phyloP scores from a whole-genome alignment of 2,113 vertebrate genomes.

The Dicerorhinus sumatrensis region DNA sequence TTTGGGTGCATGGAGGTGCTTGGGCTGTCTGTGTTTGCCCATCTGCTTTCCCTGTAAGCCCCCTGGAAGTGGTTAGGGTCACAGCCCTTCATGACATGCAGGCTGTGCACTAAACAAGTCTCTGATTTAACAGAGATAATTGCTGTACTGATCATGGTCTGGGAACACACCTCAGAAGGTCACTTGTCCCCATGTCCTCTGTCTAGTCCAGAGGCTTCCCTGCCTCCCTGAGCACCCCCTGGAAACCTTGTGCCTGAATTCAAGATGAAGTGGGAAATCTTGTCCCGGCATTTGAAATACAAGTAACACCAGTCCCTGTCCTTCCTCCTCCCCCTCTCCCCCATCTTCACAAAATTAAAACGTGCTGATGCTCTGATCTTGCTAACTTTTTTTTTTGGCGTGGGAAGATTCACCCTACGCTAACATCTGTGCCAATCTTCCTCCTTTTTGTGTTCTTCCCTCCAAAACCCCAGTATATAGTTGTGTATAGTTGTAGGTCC shows the following conservation, averaged over 20 bases:
- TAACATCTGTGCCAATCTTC: no score
- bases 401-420: no score
- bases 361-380: not conserved
- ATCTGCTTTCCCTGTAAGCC: not conserved
- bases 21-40: not conserved
- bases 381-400: not conserved
- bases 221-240: not conserved
- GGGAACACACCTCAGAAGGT: not conserved
- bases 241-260: not conserved
- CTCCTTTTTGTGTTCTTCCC: no score
- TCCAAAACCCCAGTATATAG: no score
- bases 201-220: not conserved
- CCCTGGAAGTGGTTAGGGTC: not conserved
- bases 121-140: not conserved
- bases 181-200: not conserved
- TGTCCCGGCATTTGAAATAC: not conserved
- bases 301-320: not conserved
- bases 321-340: not conserved
- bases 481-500: no score
- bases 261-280: constrained; percentile 6
- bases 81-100: not conserved
- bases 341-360: not conserved
- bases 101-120: not conserved
- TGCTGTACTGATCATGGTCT: not conserved
- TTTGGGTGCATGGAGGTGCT: not conserved